Conservation (phyloP, 2,113 vertebrate species). For the Anoplopoma fimbria region DNA sequence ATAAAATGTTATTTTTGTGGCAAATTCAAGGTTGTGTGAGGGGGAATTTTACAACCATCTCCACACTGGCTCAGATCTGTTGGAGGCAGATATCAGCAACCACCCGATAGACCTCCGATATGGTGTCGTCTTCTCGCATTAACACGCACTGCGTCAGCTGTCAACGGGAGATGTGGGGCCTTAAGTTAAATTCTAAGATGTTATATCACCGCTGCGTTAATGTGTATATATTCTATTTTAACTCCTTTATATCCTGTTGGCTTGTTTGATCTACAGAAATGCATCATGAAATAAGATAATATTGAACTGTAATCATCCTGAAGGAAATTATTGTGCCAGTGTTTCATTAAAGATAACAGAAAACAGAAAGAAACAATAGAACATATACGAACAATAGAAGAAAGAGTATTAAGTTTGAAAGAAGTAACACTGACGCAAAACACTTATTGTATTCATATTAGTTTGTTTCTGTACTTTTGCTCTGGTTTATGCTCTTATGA, state of each 20-base stretch:
- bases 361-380: no score
- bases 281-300: no score
- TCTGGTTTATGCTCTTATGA: no score
- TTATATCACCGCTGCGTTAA: not conserved
- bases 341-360: no score
- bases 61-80: not conserved
- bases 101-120: not conserved
- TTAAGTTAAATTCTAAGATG: not conserved
- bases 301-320: no score
- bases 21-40: not conserved
- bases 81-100: not conserved
- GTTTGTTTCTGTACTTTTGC: no score
- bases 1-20: no score
- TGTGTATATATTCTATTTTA: not conserved
- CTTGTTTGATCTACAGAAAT: not conserved
- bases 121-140: not conserved
- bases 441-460: no score
- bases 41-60: not conserved
- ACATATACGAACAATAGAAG: no score
- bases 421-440: no score
- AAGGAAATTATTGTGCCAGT: no score
- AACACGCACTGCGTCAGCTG: not conserved
- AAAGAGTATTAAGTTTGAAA: no score
- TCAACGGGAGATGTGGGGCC: not conserved
- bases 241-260: not conserved